These are phyloP conservation scores for Hypotaenidia philippensis DNA, from an alignment of 2,797 vertebrate species.

Conservation along the genomic window DNA sequence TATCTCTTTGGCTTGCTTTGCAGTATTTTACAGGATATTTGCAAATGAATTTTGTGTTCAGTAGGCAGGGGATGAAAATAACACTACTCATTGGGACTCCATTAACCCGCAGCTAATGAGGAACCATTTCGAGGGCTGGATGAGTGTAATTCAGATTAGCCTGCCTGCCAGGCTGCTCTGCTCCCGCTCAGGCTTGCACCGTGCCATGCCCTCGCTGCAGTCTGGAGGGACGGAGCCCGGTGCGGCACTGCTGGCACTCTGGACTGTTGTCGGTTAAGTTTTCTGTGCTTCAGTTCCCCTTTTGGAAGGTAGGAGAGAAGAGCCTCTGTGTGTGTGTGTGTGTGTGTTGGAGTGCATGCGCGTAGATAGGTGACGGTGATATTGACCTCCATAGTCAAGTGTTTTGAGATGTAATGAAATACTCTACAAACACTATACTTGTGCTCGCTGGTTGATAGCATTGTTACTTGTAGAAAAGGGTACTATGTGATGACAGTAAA, in stretches of 20 bases:
- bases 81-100: conserved; percentile 67
- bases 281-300: background rate
- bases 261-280: background rate
- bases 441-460: conserved; percentile 13
- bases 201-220: background rate
- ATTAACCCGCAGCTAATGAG: conserved; percentile 68
- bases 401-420: conserved; percentile 62
- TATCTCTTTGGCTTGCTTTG: conserved; percentile 77
- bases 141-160: conserved; percentile 63
- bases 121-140: conserved; percentile 65
- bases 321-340: background rate
- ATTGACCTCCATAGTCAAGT: conserved; percentile 56
- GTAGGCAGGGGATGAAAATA: conserved; percentile 73
- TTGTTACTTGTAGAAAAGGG: conserved; percentile 61
- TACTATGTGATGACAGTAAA: conserved; percentile 55
- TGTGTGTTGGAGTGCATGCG: rapidly evolving
- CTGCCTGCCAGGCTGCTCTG: conserved; percentile 12
- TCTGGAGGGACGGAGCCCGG: background rate
- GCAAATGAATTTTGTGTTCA: conserved; percentile 74
- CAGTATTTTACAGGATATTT: conserved; percentile 76
- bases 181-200: background rate
- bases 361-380: conserved; percentile 20
- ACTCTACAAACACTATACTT: background rate
- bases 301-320: conserved; percentile 52
- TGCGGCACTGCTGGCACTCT: background rate